Evolutionary conservation across 2,797 vertebrate species (phyloP), one percentile per base, ranked within the genome.

Genomic region (Myotis daubentonii): DNA sequence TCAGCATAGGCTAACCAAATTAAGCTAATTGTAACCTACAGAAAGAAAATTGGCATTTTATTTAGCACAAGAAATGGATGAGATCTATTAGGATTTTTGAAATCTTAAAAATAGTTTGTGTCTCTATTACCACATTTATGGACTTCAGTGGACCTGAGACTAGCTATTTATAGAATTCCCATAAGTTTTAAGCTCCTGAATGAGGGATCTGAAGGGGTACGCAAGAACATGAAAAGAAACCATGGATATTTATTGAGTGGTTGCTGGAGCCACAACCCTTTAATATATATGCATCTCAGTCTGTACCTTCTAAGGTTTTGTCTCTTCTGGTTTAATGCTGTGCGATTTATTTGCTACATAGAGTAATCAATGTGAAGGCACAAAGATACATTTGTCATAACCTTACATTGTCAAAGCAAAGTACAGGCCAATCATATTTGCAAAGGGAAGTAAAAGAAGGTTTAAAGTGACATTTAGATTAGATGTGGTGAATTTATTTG

Each of bases 81-180:
- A 23, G 22, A 79, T 70, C 16, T 62, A 60, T 83, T 87, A 80
- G 60, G 20, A 94, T 38, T 82, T 90, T 62, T 75, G 62, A 93
- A 91, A 75, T 83, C 44, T 3, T 90, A 5, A 91, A 91, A 89
- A 75, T 90, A 95, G 33, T 74, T 87, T 87, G n/a, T 57, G 7
- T 72, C 53, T 90, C 30, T 80, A 51, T 65, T 8, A 15, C 28
- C 23, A 92, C 68, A 11, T 80, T 86, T 53, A 47, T 75, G 44
- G n/a, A 28, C 4, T 33, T 76, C 44, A 68, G 15, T 44, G 36
- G 6, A 22, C 10, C 15, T 30, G 2, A 44, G 20, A 71, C 22
- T 87, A 91, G 25, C 4, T 85, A n/a, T 55, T 78, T 86, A 70
- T n/a, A 85, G 36, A 28, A 74, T 94, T 94, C 44, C 38, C 68